Evolutionary conservation across 2,888 invertebrate genomes (phyloP), one percentile per base, ranked within the genome.

Genomic region (Clivina fossor): DNA sequence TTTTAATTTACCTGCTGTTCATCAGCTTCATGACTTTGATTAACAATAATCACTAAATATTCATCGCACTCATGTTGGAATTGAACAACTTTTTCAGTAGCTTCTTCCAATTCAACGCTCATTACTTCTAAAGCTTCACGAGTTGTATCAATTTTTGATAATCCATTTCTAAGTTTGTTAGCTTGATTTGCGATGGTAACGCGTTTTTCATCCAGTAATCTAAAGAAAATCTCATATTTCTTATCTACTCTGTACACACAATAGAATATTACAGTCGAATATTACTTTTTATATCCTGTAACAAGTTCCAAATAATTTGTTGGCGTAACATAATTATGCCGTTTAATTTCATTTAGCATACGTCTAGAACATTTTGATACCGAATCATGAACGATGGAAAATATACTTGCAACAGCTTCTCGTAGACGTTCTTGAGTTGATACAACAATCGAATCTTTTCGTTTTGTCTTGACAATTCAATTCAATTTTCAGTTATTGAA

Each of bases 81-180:
- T 61, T 85, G 82, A 7, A 81, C 80, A 4, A 88, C 88, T 78
- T 86, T 84, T 26, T 81, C 79, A 76, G 88, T 84, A 2, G 92
- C 90, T 3, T 83, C 76, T 61, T 85, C 90, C 55, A 94, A 73
- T 68, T 93, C 92, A 9, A 85, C 81, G 0, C 90, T 88, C 91
- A 93, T 93, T 57, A 82, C 81, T 48, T 86, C 84, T 0, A 94
- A 93, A 71, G 86, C 88, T 61, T 77, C 80, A 24, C 87, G 82
- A 0, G 93, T 92, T 66, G 93, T 93, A 63, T 91, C 88, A 53
- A 94, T 90, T 75, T 93, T 93, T 40, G 83, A 86, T 43, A 94
- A 75, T 4, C 93, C 93, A 68, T 86, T 90, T 35, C 87, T 76
- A 19, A 94, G 75, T 69, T 91, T 91, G 71, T 88, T 87, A 1